Conservation (phyloP, 2,113 vertebrate species). For the Onychorhynchus coronatus region DNA sequence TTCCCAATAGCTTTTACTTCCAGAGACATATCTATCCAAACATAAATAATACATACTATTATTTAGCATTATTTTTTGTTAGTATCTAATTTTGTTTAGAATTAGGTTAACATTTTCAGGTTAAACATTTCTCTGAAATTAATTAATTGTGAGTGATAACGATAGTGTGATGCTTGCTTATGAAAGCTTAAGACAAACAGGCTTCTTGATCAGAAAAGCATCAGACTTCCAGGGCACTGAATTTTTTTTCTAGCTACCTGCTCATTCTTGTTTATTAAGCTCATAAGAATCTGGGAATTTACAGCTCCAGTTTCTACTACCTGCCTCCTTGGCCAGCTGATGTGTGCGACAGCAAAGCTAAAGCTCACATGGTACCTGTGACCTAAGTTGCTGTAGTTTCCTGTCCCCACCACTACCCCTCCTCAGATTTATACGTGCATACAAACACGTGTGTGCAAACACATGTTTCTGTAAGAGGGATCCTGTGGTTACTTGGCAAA, state of each 20-base stretch:
- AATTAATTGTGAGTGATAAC: neutral
- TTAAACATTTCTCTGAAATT: neutral
- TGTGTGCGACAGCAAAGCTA: neutral
- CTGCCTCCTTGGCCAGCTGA: neutral
- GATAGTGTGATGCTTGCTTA: neutral
- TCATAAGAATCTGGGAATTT: neutral
- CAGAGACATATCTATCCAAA: neutral
- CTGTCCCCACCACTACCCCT: too few relatives aligned
- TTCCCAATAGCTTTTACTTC: neutral
- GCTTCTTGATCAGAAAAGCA: neutral
- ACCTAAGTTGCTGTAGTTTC: neutral
- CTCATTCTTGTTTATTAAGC: neutral
- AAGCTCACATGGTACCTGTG: neutral
- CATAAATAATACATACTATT: neutral
- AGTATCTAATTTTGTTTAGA: neutral
- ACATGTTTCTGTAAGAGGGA: neutral
- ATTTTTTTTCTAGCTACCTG: neutral
- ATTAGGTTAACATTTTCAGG: neutral
- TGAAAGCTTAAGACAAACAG: neutral
- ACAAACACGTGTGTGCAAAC: neutral
- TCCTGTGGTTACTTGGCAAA: neutral
- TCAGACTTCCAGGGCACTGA: neutral
- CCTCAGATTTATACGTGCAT: neutral
- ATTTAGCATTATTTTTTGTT: neutral
- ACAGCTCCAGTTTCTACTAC: neutral